These are phyloP conservation scores for Hippopotamyrus pictus DNA, from an alignment of 2,797 vertebrate species.

Conservation along the genomic window DNA sequence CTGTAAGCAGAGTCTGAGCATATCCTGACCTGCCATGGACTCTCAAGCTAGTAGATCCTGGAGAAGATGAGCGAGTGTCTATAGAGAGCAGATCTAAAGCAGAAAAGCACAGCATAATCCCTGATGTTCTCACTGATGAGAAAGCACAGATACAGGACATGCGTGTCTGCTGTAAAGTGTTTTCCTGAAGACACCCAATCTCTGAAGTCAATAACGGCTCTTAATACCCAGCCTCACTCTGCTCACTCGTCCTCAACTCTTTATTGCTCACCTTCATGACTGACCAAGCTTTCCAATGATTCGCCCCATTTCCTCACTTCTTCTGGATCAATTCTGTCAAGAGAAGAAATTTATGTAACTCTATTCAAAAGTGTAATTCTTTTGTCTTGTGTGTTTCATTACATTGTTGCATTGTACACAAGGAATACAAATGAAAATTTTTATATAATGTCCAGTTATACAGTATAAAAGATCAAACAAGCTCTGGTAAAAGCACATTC, in stretches of 20 bases:
- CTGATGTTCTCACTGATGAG: background rate
- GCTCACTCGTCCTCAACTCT: background rate
- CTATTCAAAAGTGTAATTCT: background rate
- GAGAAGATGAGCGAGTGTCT: background rate
- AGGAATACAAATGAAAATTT: background rate
- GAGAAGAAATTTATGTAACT: slow-evolving; percentile 8
- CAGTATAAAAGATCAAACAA: background rate
- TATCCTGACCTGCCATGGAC: background rate
- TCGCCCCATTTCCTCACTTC: slow-evolving; percentile 83
- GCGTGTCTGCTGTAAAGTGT: background rate
- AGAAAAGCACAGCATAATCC: background rate
- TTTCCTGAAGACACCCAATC: background rate
- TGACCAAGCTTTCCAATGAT: slow-evolving; percentile 76
- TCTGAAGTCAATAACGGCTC: background rate
- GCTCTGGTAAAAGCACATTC: background rate
- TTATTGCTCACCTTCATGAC: slow-evolving; percentile 70
- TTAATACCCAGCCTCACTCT: background rate
- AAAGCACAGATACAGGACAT: background rate
- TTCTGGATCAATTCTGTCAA: slow-evolving; percentile 58
- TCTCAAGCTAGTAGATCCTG: background rate
- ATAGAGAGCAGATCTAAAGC: background rate
- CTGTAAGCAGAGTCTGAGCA: background rate
- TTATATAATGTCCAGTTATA: no score
- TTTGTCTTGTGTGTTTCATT: background rate
- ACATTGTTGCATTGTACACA: background rate